Conservation (phyloP, 1,140 invertebrate genomes). For the Drosophila bipectinata region DNA sequence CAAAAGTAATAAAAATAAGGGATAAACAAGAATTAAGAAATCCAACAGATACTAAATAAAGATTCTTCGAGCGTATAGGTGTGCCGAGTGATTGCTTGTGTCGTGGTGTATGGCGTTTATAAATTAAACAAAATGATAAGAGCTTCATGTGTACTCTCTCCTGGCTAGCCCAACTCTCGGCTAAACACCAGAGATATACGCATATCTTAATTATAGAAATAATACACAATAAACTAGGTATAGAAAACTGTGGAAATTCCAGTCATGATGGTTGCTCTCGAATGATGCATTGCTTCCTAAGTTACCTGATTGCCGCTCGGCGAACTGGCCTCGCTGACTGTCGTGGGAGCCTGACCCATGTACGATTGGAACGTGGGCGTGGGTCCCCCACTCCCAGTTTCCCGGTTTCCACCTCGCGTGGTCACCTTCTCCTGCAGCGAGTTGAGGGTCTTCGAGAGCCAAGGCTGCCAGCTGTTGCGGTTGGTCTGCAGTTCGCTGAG, state of each 20-base stretch:
- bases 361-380: conserved; percentile 82
- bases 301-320: conserved; percentile 82
- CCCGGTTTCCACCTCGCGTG: conserved; percentile 64
- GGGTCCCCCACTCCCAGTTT: conserved; percentile 42
- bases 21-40: conserved; percentile 18
- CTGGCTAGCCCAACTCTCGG: conserved; percentile 25
- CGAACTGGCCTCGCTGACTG: conserved; percentile 77
- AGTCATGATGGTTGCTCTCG: conserved; percentile 10
- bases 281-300: conserved; percentile 31
- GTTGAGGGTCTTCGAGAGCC: conserved; percentile 93
- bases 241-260: conserved; percentile 30
- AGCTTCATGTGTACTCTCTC: conserved; percentile 34
- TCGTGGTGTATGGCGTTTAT: conserved; percentile 36
- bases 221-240: conserved; percentile 11
- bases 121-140: conserved; percentile 66
- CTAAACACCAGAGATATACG: not conserved
- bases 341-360: conserved; percentile 63
- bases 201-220: conserved; percentile 21
- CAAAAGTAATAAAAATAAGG: conserved; percentile 36
- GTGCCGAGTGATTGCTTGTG: conserved; percentile 6
- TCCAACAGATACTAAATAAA: conserved; percentile 56
- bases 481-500: conserved; percentile 89
- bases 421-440: conserved; percentile 82
- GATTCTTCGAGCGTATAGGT: conserved; percentile 35
- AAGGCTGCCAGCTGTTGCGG: conserved; percentile 91